These are phyloP conservation scores for Tiaroga cobitis DNA, from an alignment of 2,797 vertebrate genomes.

Conservation along the genomic window DNA sequence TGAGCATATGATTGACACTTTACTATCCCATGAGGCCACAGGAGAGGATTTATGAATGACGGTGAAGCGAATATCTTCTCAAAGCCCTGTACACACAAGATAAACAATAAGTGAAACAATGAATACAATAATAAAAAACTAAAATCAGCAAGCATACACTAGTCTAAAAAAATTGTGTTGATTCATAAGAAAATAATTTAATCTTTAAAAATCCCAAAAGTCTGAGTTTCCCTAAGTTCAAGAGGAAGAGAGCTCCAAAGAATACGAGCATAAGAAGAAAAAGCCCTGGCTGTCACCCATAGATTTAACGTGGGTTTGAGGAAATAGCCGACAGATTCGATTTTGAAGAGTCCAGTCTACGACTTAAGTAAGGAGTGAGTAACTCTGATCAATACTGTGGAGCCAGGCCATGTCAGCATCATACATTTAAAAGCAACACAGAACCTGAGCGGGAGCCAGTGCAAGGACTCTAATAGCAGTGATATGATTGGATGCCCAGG, in stretches of 20 bases:
- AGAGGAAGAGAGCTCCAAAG: neutral
- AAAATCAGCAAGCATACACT: neutral
- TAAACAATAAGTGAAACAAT: neutral
- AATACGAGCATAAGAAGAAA: too few species aligned
- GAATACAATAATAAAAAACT: neutral
- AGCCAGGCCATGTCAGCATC: neutral
- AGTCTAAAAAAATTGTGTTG: neutral
- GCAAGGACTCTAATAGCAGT: too few species aligned
- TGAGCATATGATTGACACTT: neutral
- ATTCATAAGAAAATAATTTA: neutral
- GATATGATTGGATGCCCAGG: neutral
- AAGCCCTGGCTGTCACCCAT: neutral
- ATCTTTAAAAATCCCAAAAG: neutral
- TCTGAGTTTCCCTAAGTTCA: neutral
- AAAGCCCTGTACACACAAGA: neutral
- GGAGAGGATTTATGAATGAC: neutral
- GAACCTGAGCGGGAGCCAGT: too few species aligned
- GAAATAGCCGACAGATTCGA: neutral
- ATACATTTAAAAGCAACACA: neutral
- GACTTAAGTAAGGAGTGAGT: neutral
- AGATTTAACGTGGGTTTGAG: neutral
- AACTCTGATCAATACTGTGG: neutral
- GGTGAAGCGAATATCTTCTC: neutral
- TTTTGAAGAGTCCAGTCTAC: neutral
- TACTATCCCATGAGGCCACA: neutral